Evolutionary conservation across 2,888 invertebrate species (phyloP), one percentile per base, ranked within the genome.

Genomic region (Drosophila histrio): DNA sequence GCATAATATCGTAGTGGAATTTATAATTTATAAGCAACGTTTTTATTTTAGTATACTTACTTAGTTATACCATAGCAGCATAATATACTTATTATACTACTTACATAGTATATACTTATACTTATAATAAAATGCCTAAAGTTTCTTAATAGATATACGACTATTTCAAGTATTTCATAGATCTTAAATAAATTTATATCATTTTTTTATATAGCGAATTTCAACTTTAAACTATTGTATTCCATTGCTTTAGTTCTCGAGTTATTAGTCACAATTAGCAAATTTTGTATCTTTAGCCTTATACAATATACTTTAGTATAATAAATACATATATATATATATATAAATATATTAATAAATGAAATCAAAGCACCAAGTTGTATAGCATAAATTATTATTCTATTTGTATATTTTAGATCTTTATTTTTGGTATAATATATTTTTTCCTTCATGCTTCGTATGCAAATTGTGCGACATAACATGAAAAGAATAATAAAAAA

Each of bases 221-320:
- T 71, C 44, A 77, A 70, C 66, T 61, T 62, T 54, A 65, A 66
- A 66, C 74, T 66, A 72, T 72, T 64, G 65, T 75, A 62, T 72
- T 64, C 66, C 61, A 53, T 66, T 66, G 74, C 70, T 70, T 71
- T 75, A 63, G 72, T 77, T 70, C 64, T 68, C 63, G 74, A 79
- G 75, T 71, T 81, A 74, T 88, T 89, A 89, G 89, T 89, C 89
- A 84, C 85, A 89, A 89, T 88, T 89, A 89, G 89, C 89, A 82
- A 89, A 89, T 89, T 82, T 77, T 72, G 38, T 70, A 65, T 67
- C 43, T 73, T 60, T 64, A 64, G 53, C 64, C 64, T 54, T 44
- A 62, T 44, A 62, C 41, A n/a, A n/a, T 44, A 39, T 66, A 76
- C 30, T 50, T 32, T 61, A 36, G 22, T 11, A 58, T 50, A 54